Conservation (phyloP, 2,888 invertebrate species). For the Ochlodes sylvanus region DNA sequence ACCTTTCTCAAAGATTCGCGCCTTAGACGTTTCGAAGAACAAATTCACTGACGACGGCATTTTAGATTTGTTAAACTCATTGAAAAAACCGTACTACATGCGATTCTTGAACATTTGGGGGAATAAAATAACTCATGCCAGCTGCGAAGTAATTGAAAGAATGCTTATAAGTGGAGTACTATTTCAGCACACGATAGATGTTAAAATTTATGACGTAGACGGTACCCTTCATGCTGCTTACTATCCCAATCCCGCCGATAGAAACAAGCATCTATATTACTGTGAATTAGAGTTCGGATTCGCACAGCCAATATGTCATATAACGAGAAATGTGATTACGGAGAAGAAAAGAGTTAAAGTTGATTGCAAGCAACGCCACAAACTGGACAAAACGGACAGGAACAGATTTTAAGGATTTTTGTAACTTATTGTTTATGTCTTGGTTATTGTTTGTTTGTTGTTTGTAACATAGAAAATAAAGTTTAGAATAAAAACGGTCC, state of each 20-base stretch:
- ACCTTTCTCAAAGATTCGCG: conserved; percentile 84
- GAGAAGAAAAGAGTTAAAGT: conserved; percentile 60
- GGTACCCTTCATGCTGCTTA: conserved; percentile 65
- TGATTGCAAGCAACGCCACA: conserved; percentile 67
- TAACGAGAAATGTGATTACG: conserved; percentile 60
- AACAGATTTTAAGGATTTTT: conserved; percentile 50
- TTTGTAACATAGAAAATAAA: neutral
- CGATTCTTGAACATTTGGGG: conserved; percentile 76
- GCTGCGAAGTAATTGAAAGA: conserved; percentile 69
- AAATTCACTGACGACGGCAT: conserved; percentile 81
- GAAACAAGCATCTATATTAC: conserved; percentile 84
- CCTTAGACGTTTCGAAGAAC: conserved; percentile 85
- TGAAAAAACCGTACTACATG: conserved; percentile 80
- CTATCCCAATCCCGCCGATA: conserved; percentile 71
- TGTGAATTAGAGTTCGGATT: conserved; percentile 76
- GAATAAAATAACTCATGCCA: conserved; percentile 66
- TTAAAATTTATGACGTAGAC: conserved; percentile 68
- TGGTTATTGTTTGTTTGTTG: neutral
- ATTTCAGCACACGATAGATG: conserved; percentile 71
- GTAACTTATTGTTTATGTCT: neutral
- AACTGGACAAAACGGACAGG: conserved; percentile 64
- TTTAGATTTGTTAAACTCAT: conserved; percentile 79
- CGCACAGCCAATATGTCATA: conserved; percentile 71
- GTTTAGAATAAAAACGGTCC: neutral
- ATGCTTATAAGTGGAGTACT: conserved; percentile 67